phyloP scores from a whole-genome alignment of 1,140 invertebrate genomes.

The Rhyacophila brunnea region DNA sequence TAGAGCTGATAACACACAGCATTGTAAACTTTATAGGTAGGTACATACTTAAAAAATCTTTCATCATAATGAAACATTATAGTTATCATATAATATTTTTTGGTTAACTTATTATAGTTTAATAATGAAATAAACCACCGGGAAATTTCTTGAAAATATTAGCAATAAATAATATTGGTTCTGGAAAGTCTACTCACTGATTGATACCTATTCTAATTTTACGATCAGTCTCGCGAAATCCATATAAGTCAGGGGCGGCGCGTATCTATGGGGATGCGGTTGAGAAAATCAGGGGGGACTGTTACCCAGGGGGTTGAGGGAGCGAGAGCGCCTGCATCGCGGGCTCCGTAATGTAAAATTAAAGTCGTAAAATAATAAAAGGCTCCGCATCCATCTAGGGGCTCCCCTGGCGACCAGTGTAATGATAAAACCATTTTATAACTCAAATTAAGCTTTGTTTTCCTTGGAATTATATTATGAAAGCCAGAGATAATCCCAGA shows the following conservation, averaged over 20 bases:
- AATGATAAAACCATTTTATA: slow-evolving; percentile 37
- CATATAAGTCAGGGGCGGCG: background rate
- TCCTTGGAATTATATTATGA: slow-evolving; percentile 26
- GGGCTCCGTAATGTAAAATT: slow-evolving; percentile 33
- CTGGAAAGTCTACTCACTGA: background rate
- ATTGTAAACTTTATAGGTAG: no score
- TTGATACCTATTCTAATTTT: no score
- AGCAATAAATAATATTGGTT: background rate
- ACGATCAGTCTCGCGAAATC: no score
- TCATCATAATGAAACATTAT: no score
- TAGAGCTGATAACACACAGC: no score
- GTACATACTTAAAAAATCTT: no score
- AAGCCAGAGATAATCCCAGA: slow-evolving; percentile 24
- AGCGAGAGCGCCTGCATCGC: slow-evolving; percentile 11
- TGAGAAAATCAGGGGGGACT: slow-evolving; percentile 6
- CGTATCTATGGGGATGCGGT: slow-evolving; percentile 6
- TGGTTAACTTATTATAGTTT: no score
- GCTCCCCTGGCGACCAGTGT: slow-evolving; percentile 33
- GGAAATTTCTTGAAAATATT: no score
- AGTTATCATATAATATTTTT: no score
- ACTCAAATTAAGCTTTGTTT: slow-evolving; percentile 37
- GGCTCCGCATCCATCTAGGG: slow-evolving; percentile 32
- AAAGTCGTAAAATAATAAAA: slow-evolving; percentile 38
- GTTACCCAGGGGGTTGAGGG: background rate
- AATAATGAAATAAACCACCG: no score